These are phyloP conservation scores for Drosophila nigrodunni DNA, from an alignment of 1,140 invertebrate genomes.

Conservation along the genomic window DNA sequence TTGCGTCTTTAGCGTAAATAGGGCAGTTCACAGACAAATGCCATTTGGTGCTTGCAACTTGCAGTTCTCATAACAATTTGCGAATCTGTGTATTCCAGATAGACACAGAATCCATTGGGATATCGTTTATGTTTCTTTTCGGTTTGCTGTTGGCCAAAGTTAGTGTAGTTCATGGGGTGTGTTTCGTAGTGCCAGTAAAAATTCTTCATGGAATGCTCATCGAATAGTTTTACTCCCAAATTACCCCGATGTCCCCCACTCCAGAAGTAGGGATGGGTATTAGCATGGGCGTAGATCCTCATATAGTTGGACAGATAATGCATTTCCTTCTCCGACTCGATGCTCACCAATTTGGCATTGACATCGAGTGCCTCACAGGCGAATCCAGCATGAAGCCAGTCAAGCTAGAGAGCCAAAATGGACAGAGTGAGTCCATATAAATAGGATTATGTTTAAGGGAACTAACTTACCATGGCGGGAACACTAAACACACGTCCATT, in stretches of 20 bases:
- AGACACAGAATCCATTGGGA: constrained; percentile 46
- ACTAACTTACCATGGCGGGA: constrained; percentile 44
- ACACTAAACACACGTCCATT: constrained; percentile 57
- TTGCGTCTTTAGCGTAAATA: not conserved
- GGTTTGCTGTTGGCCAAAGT: constrained; percentile 26
- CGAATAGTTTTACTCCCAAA: constrained; percentile 14
- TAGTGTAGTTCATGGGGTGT: constrained; percentile 53
- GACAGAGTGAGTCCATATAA: not conserved
- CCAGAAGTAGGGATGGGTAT: constrained; percentile 52
- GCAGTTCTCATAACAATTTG: constrained; percentile 44
- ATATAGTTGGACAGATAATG: constrained; percentile 33
- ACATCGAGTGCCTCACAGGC: constrained; percentile 57
- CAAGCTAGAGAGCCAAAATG: constrained; percentile 29
- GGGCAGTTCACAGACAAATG: constrained; percentile 52
- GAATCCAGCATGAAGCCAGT: constrained; percentile 55
- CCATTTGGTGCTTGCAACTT: constrained; percentile 32
- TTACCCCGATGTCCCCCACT: constrained; percentile 58
- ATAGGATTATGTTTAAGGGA: not conserved
- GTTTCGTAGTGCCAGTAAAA: constrained; percentile 60
- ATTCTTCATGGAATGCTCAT: constrained; percentile 13
- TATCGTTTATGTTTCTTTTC: not conserved
- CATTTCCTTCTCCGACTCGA: constrained; percentile 40
- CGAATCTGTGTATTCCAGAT: constrained; percentile 32
- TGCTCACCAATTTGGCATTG: constrained; percentile 32
- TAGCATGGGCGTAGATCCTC: constrained; percentile 27